Percentiles rank a stretch among this genome's conserved stretches.
These are phyloP conservation scores for Ptychadena robeensis DNA, from an alignment of 2,797 vertebrate species.

Conservation along the genomic window DNA sequence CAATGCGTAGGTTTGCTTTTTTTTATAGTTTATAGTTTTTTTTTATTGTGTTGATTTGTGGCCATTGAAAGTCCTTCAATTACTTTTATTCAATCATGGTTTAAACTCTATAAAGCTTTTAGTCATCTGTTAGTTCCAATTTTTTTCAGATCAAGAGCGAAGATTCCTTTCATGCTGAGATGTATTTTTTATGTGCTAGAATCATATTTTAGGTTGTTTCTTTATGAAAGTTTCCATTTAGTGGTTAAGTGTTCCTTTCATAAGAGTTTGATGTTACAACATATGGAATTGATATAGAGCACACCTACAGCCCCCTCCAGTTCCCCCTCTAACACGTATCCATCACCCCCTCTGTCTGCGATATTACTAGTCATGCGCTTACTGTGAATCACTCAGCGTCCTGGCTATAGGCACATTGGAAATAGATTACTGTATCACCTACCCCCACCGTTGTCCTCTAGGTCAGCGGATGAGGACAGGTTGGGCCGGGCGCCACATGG, in stretches of 20 bases:
- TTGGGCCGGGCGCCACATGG: neutral
- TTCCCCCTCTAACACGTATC: neutral
- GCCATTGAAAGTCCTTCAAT: no score
- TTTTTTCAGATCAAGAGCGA: no score
- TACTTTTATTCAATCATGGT: no score
- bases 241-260: neutral
- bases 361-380: conserved; percentile 60
- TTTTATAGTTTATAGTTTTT: no score
- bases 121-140: no score
- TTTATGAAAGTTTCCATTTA: neutral
- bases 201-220: neutral
- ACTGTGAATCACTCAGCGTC: conserved; percentile 30
- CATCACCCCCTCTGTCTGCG: conserved; percentile 72
- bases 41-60: no score
- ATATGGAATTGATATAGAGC: conserved; percentile 6
- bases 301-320: neutral
- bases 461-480: neutral
- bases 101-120: no score
- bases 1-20: no score
- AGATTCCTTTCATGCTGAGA: neutral
- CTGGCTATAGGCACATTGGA: neutral
- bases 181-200: neutral
- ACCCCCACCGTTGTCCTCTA: neutral
- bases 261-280: neutral
- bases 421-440: conserved; percentile 1